A percentile compares a stretch with the other conserved stretches of the same genome.
phyloP scores from a whole-genome alignment of 2,888 invertebrate species.

The Mimachlamys varia region DNA sequence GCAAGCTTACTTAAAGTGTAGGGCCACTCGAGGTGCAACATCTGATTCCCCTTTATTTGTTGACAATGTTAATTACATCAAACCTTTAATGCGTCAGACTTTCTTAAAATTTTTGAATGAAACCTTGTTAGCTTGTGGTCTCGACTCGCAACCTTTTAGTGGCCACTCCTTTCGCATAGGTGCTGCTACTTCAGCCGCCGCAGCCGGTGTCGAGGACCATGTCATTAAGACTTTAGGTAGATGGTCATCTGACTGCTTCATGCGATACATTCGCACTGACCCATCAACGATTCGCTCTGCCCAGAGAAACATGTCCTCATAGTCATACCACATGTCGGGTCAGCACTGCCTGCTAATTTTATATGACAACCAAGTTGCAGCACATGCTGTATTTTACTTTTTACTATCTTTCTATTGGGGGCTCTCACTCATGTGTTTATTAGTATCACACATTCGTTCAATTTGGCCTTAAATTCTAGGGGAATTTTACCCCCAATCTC shows the following conservation, averaged over 20 bases:
- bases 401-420: too few species aligned
- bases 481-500: too few species aligned
- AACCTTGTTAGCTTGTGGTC: background rate
- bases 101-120: background rate
- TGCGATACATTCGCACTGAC: background rate
- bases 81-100: background rate
- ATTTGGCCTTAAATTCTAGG: too few species aligned
- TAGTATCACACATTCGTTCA: too few species aligned
- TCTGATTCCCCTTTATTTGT: background rate
- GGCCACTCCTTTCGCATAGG: conserved; percentile 45
- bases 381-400: too few species aligned
- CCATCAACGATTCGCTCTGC: background rate
- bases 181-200: conserved; percentile 40
- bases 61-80: background rate
- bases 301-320: background rate
- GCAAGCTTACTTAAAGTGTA: background rate
- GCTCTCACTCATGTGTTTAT: too few species aligned
- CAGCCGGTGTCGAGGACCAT: conserved; percentile 37
- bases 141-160: background rate
- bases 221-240: conserved; percentile 42
- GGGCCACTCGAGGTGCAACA: background rate
- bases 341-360: too few species aligned
- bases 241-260: conserved; percentile 31
- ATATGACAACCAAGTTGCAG: too few species aligned
- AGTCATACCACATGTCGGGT: too few species aligned